Evolutionary conservation across 2,888 invertebrate species (phyloP), one percentile per base, ranked within the genome.

Genomic region (Peribatodes rhomboidaria): DNA sequence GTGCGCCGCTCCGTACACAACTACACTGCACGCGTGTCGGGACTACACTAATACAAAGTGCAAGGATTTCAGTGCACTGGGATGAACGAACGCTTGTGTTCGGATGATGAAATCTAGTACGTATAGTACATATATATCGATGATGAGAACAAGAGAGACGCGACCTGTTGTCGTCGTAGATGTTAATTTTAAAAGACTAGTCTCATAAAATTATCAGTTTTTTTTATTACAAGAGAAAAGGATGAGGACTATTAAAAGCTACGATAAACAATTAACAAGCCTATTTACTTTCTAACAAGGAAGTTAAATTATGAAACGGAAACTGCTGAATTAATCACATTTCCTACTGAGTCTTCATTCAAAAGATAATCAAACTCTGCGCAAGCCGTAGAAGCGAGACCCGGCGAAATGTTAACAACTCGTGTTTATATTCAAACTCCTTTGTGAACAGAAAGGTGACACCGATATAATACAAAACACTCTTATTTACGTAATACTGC

Each of bases 391-490:
- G 50, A 60, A 66, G 65, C 61, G 63, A 58, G 55, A 53, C 47
- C 60, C 57, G 42, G 41, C 42, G 61, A 56, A 64, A 71, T 64
- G 64, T 69, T 68, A 63, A 37, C 61, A 64, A 53, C 13, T 60
- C 44, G 46, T 61, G 62, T 70, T 67, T 73, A 52, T 61, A 70
- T 71, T 69, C 60, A 67, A 69, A 64, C 57, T 65, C 60, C 63
- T 67, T 69, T 72, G 72, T 71, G 65, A 58, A 65, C 61, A 49
- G 57, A 68, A 68, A 68, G 58, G 71, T 67, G 63, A 68, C 64
- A 67, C 57, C 68, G 58, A 69, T 69, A 52, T 57, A 55, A 60
- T 37, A 60, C 49, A 33, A 55, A 61, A 63, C 56, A 63, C 46
- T 68, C 52, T 37, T 68, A 65, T 65, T 68, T 67, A 62, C 61